These are phyloP conservation scores for Microhierax caerulescens DNA, from an alignment of 2,797 vertebrate species.

Conservation along the genomic window DNA sequence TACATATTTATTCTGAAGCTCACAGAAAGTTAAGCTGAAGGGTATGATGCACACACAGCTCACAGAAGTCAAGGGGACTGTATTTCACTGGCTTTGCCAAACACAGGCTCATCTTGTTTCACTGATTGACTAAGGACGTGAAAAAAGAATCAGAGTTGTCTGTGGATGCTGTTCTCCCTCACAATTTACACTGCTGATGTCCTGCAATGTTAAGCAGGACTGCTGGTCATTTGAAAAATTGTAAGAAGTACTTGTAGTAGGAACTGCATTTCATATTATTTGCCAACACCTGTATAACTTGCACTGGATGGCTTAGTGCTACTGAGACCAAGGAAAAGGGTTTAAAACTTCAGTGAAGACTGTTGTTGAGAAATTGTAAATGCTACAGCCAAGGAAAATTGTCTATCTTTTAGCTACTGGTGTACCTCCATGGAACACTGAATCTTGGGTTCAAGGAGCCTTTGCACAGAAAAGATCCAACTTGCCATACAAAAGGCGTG, in stretches of 20 bases:
- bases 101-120: not conserved
- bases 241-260: not conserved
- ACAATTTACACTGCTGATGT: not conserved
- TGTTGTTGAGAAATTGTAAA: not conserved
- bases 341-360: not conserved
- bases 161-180: not conserved
- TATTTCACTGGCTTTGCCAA: not conserved
- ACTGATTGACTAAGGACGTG: not conserved
- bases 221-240: not conserved
- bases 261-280: not conserved
- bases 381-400: not conserved
- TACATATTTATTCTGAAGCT: not conserved
- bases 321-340: not conserved
- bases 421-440: not conserved
- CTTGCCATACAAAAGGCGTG: not conserved
- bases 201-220: not conserved
- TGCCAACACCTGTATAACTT: not conserved
- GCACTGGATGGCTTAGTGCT: not conserved
- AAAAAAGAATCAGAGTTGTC: not conserved
- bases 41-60: not conserved
- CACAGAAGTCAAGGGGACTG: not conserved
- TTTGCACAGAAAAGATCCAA: not conserved
- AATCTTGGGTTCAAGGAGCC: not conserved
- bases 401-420: not conserved
- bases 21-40: not conserved